Conservation (phyloP, 2,113 vertebrate genomes). For the Brachionichthys hirsutus region DNA sequence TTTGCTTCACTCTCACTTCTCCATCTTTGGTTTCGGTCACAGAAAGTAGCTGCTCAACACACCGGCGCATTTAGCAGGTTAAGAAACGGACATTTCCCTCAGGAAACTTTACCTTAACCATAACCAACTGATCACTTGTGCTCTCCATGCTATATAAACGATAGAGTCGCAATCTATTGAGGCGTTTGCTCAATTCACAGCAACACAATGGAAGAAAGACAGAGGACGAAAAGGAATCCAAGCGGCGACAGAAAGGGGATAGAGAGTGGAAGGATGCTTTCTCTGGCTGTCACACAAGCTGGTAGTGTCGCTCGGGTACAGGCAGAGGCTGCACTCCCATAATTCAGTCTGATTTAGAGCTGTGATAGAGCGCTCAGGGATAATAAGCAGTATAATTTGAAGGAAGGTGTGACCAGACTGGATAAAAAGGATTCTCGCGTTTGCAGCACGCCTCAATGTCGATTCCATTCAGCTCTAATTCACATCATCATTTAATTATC, state of each 20-base stretch:
- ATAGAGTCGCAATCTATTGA: conserved; percentile 22
- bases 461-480: conserved; percentile 22
- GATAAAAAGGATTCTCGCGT: conserved; percentile 41
- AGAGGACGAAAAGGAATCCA: conserved; percentile 22
- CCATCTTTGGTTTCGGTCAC: too few relatives aligned
- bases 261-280: conserved; percentile 42
- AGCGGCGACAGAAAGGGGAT: conserved; percentile 5
- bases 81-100: too few relatives aligned
- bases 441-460: conserved; percentile 33
- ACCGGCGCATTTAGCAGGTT: too few relatives aligned
- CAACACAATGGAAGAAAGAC: conserved; percentile 13
- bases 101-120: too few relatives aligned
- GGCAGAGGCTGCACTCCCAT: conserved; percentile 59
- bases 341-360: conserved; percentile 69
- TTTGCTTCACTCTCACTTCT: too few relatives aligned
- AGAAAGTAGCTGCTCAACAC: too few relatives aligned
- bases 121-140: too few relatives aligned
- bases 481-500: conserved; percentile 24
- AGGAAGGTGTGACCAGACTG: conserved; percentile 68
- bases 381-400: conserved; percentile 75
- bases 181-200: conserved; percentile 2
- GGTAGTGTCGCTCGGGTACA: conserved; percentile 43
- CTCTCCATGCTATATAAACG: too few relatives aligned
- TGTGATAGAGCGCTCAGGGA: conserved; percentile 61
- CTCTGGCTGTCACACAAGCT: conserved; percentile 47